Evolutionary conservation across 2,113 vertebrate species (phyloP).

Genomic region (Engraulis encrasicolus): DNA sequence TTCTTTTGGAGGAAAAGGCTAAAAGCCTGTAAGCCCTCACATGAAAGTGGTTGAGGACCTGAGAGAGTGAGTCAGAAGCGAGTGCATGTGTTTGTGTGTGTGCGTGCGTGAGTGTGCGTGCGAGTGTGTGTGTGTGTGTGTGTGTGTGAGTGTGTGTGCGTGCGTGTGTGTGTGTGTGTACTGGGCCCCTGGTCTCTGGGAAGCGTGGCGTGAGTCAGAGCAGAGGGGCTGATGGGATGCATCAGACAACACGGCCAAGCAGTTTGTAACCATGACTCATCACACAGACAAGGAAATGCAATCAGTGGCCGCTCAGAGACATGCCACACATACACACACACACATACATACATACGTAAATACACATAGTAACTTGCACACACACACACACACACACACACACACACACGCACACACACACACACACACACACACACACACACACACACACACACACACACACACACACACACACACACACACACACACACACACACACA

Average conservation of each 20-base stretch:
- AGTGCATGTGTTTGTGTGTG: no score
- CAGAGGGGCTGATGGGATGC: conserved; percentile 27
- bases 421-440: not conserved
- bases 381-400: conserved; percentile 24
- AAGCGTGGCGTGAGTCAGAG: conserved; percentile 51
- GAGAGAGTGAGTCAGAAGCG: no score
- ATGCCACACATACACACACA: conserved; percentile 22
- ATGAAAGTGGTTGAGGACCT: no score
- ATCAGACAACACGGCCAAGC: conserved; percentile 27
- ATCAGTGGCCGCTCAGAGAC: conserved; percentile 21
- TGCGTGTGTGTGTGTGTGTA: not conserved
- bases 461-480: conserved; percentile 29
- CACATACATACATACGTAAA: not conserved
- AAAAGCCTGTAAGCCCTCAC: no score
- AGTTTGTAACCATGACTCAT: conserved; percentile 65
- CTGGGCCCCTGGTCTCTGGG: conserved; percentile 22
- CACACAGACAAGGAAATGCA: conserved; percentile 55
- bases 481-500: not conserved
- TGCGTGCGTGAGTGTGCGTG: no score
- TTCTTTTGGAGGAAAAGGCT: no score
- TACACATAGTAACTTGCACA: conserved; percentile 17
- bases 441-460: conserved; percentile 3
- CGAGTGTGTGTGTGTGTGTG: not conserved
- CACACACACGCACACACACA: not conserved
- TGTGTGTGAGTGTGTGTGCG: not conserved